Evolutionary conservation across 2,113 vertebrate species (phyloP).

Genomic region (Entelurus aequoreus): DNA sequence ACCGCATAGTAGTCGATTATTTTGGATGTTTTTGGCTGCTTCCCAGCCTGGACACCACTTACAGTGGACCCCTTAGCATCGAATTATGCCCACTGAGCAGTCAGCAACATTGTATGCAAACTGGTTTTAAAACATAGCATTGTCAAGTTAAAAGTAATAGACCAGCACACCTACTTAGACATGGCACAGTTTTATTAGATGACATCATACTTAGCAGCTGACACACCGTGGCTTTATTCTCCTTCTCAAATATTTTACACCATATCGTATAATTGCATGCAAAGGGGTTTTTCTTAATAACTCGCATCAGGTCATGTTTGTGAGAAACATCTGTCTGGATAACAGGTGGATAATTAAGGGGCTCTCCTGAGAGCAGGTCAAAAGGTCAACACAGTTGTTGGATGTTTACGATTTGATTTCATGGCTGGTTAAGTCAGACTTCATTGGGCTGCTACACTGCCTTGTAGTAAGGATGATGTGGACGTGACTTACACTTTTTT

Average conservation of each 20-base stretch:
- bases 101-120: neutral
- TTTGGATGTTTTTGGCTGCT: neutral
- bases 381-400: no score
- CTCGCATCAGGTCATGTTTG: slow-evolving; percentile 1
- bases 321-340: neutral
- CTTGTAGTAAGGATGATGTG: no score
- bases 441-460: no score
- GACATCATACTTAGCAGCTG: slow-evolving; percentile 60
- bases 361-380: neutral
- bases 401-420: neutral
- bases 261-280: no score
- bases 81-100: neutral
- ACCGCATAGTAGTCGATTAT: neutral
- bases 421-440: no score
- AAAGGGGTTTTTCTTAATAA: neutral
- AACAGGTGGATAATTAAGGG: slow-evolving; percentile 2
- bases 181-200: slow-evolving; percentile 38
- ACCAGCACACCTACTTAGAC: slow-evolving; percentile 33
- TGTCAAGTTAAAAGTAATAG: slow-evolving; percentile 22
- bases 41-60: neutral
- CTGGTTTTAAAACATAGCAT: neutral
- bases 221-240: slow-evolving; percentile 2
- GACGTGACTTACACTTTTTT: no score
- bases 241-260: neutral
- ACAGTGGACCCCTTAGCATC: neutral